Evolutionary conservation across 2,888 invertebrate species (phyloP).

Genomic region (Deilephila porcellus): DNA sequence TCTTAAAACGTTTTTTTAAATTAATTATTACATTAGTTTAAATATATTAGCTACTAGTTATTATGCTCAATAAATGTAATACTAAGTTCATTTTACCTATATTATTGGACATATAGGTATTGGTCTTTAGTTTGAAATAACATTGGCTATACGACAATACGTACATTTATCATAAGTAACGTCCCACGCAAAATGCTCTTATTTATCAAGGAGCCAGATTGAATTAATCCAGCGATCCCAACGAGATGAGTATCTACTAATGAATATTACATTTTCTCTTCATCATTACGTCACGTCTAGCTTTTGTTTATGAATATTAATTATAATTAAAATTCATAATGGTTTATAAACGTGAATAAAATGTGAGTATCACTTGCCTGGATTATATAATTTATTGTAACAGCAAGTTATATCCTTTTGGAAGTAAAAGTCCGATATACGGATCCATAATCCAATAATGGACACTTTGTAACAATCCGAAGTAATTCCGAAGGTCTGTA

Average conservation of each 20-base stretch:
- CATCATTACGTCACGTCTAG: background rate
- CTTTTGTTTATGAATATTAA: background rate
- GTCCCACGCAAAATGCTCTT: slow-evolving; percentile 1
- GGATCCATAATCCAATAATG: background rate
- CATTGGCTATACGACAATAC: background rate
- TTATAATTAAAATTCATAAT: slow-evolving; percentile 1
- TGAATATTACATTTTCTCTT: slow-evolving; percentile 3
- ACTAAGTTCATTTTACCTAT: too few relatives aligned
- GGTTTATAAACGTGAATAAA: background rate
- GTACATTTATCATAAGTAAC: background rate
- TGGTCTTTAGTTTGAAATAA: background rate
- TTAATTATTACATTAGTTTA: too few relatives aligned
- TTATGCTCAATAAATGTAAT: too few relatives aligned
- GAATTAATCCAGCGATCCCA: slow-evolving; percentile 23
- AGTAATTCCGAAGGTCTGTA: background rate
- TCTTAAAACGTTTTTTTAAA: too few relatives aligned
- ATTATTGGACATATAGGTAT: too few relatives aligned
- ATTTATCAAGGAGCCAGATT: background rate
- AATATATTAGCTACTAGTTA: too few relatives aligned
- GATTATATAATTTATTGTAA: background rate
- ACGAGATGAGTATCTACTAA: slow-evolving; percentile 4
- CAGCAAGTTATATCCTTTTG: background rate
- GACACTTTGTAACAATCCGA: background rate
- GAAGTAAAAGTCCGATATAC: background rate
- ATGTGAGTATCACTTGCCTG: background rate